Evolutionary conservation across 2,797 vertebrate genomes (phyloP), one percentile per base, ranked within the genome.

Genomic region (Galago senegalensis): DNA sequence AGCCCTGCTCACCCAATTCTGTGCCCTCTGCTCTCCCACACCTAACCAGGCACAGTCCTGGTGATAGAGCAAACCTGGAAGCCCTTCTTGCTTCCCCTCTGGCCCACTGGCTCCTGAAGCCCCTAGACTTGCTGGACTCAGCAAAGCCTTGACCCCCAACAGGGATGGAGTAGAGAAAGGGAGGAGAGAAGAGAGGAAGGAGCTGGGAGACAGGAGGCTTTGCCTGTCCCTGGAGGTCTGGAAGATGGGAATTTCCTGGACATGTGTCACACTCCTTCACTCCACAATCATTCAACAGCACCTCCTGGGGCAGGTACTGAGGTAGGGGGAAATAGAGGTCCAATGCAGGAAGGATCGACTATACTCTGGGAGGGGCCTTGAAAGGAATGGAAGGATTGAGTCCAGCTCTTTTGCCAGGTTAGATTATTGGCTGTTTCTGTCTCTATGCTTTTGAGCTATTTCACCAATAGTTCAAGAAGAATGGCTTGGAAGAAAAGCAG

Each of bases 11-110:
- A 63, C 88, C 16, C n/a, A 89, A 37, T 31, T 76, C 67, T 65
- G 27, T 85, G 95, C 79, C 72, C 87, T 93, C 87, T 89, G 53
- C 65, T 73, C 86, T 60, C 72, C 61, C 53, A 79, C 23, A 3
- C 77, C 37, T 43, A 67, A 27, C 63, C 58, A 9, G n/a, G 69
- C 56, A 40, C 49, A 69, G 43, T 29, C 21, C 13, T 1, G 27
- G 40, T 18, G 21, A 12, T 91, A 85, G 67, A 72, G 18, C 82
- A 56, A 63, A 3, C 34, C 70, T 65, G 63, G 61, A 67, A 56
- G 14, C 37, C 23, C 37, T 96, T 93, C 69, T 75, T 58, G 43
- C 81, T 91, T 82, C 37, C 67, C 29, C 8, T 1, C 18, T 53
- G 14, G 34, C 29, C 49, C 16, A 0, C 37, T 70, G 81, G 20